Conservation (phyloP, 1,140 invertebrate species). For the Conopomorpha cramerella region DNA sequence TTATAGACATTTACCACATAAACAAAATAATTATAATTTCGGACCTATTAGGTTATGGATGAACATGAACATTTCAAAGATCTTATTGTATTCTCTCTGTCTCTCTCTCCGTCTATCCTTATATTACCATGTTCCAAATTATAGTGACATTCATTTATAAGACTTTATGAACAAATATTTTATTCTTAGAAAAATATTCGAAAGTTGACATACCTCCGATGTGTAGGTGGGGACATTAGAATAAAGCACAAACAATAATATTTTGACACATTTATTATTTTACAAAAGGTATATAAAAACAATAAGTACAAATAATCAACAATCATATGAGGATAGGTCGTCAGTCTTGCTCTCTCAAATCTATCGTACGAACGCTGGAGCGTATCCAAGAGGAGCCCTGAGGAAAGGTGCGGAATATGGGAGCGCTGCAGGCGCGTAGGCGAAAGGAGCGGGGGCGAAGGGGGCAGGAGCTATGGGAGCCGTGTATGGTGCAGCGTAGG, state of each 20-base stretch:
- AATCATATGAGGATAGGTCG: conserved; percentile 28
- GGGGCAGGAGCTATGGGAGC: conserved; percentile 10
- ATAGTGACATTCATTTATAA: conserved; percentile 15
- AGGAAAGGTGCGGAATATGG: conserved; percentile 10
- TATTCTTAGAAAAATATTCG: too few species aligned
- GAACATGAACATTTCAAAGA: too few species aligned
- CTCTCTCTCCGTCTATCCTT: too few species aligned
- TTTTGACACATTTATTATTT: background rate
- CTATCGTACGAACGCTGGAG: conserved; percentile 49
- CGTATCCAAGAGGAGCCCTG: conserved; percentile 23
- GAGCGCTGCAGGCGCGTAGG: conserved; percentile 12
- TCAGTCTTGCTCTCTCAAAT: conserved; percentile 30
- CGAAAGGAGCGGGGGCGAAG: conserved; percentile 12
- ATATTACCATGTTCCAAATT: too few species aligned
- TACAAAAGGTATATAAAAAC: background rate
- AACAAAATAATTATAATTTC: too few species aligned
- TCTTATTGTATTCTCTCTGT: too few species aligned
- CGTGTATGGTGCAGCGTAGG: conserved; percentile 9
- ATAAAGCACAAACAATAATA: too few species aligned
- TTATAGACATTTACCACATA: too few species aligned
- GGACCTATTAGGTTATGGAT: too few species aligned
- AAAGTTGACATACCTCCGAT: too few species aligned
- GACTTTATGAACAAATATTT: conserved; percentile 15
- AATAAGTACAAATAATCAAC: background rate
- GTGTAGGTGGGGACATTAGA: too few species aligned